These are phyloP conservation scores for Alosa sapidissima DNA, from an alignment of 2,797 vertebrate genomes.

Conservation along the genomic window DNA sequence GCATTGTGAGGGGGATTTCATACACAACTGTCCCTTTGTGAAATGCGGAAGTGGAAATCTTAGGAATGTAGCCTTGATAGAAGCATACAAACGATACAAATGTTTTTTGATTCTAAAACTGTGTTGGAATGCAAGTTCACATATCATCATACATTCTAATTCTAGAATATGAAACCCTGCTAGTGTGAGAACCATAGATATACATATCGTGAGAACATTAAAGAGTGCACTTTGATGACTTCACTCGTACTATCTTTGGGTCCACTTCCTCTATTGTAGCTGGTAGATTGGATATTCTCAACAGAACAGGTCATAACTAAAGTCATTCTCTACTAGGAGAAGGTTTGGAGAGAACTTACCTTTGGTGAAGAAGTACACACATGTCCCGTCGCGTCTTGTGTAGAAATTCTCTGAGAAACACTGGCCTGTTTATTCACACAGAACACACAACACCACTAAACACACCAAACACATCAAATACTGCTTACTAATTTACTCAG, in stretches of 20 bases:
- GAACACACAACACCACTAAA: neutral
- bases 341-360: constrained; percentile 65
- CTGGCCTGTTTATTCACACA: constrained; percentile 68
- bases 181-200: neutral
- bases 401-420: constrained; percentile 94
- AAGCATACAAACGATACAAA: neutral
- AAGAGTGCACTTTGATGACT: neutral
- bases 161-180: neutral
- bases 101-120: neutral
- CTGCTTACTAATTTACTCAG: neutral
- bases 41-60: neutral
- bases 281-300: neutral
- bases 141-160: neutral
- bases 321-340: neutral
- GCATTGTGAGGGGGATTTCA: neutral
- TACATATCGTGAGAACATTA: too few relatives aligned
- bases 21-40: neutral
- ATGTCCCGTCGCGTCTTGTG: constrained; percentile 88
- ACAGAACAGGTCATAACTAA: neutral
- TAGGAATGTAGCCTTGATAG: neutral
- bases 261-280: neutral
- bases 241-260: neutral
- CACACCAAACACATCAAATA: neutral
- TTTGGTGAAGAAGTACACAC: constrained; percentile 93
- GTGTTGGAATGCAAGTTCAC: neutral